Conservation (phyloP, 1,140 invertebrate genomes). For the Cydia pomonella region DNA sequence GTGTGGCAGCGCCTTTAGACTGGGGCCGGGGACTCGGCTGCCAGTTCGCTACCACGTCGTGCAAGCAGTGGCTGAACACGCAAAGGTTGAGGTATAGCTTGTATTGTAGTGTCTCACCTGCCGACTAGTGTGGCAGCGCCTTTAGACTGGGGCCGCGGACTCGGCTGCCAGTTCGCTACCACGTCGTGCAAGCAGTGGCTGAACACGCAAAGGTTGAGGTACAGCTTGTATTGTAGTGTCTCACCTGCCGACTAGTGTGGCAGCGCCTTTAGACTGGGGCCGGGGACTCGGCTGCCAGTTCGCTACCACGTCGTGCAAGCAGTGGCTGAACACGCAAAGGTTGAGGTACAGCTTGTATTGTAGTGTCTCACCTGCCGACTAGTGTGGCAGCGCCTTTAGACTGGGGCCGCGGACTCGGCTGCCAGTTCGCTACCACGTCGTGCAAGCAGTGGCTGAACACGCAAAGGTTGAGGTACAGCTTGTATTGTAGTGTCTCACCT, state of each 20-base stretch:
- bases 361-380: slow-evolving; percentile 80
- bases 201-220: slow-evolving; percentile 80
- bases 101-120: not conserved
- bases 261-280: slow-evolving; percentile 95
- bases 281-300: slow-evolving; percentile 95
- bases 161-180: slow-evolving; percentile 97
- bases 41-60: slow-evolving; percentile 96
- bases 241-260: slow-evolving; percentile 86
- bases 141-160: slow-evolving; percentile 92
- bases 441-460: slow-evolving; percentile 98
- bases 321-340: slow-evolving; percentile 92
- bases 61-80: slow-evolving; percentile 96
- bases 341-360: slow-evolving; percentile 55
- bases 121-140: slow-evolving; percentile 92
- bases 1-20: slow-evolving; percentile 91
- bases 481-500: too few relatives aligned
- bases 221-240: slow-evolving; percentile 36
- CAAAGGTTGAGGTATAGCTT: slow-evolving; percentile 65
- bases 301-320: slow-evolving; percentile 95
- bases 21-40: slow-evolving; percentile 97
- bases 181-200: slow-evolving; percentile 99
- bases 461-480: slow-evolving; percentile 41
- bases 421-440: slow-evolving; percentile 95
- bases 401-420: slow-evolving; percentile 96
- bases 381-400: slow-evolving; percentile 91